Base-by-base conservation (phyloP, 2,113 vertebrate genomes). In the Eubucco bourcierii region DNA sequence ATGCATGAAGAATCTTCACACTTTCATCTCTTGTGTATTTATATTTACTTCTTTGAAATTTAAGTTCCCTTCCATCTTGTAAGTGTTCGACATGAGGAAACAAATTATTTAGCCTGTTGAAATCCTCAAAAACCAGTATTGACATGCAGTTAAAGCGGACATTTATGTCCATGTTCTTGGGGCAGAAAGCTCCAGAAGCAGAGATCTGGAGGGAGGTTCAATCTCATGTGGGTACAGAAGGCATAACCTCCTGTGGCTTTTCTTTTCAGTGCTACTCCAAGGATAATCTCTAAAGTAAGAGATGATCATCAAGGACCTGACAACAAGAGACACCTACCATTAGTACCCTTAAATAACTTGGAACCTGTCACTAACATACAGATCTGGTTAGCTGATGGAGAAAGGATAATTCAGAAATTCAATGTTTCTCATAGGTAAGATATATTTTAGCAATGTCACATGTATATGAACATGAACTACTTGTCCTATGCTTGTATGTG, bases 361-460 rank as follows among this genome's bases (percentile, higher is more conserved):
- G 98, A 99, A 83, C 99, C 99, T 12, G 84, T 98, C 80, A 99
- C 99, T 88, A 99, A 96, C 29, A 83, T 99, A 91, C 99, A 99
- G 98, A 99, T 99, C 90, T 99, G 99, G 99, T 96, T 99, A 97
- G 98, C 98, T 44, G 98, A 99, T n/a, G 99, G 99, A 89, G 98
- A 98, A 87, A 98, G 99, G 90, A 97, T 99, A 79, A 97, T 99
- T 90, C 99, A 99, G 97, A 98, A 98, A 95, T 99, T 99, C 93
- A 99, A 99, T 90, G 93, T 98, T 96, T 98, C 98, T 71, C 99
- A 99, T 94, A 98, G 98, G 99, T 99, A 94, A 94, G 98, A 46
- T 55, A 39, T 59, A 12, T 61, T 68, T 82, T 80, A 72, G 21
- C 66, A 24, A 13, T 72, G 14, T 71, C 23, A 4, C 12, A 4